Conservation (phyloP, 2,888 invertebrate genomes). For the Marronus borbonicus region DNA sequence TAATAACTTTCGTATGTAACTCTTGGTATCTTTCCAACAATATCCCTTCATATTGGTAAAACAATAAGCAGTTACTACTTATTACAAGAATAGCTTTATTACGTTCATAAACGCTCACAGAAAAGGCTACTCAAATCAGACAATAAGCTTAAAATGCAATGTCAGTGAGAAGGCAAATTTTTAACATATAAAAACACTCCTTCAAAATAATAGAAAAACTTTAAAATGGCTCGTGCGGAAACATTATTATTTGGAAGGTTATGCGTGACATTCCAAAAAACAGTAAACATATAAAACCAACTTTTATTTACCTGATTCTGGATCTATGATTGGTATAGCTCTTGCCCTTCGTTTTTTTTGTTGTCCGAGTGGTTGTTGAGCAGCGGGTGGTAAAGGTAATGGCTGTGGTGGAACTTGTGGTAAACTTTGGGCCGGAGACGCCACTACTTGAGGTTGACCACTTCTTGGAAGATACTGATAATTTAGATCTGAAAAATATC, state of each 20-base stretch:
- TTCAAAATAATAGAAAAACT: too few relatives aligned
- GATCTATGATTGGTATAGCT: constrained; percentile 69
- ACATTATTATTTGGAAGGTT: too few relatives aligned
- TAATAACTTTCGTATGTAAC: too few relatives aligned
- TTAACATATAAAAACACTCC: neutral
- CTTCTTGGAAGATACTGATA: constrained; percentile 48
- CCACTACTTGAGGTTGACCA: constrained; percentile 50
- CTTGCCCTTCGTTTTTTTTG: constrained; percentile 61
- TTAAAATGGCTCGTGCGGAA: too few relatives aligned
- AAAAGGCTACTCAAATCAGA: too few relatives aligned
- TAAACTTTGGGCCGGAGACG: constrained; percentile 58
- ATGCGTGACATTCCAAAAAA: too few relatives aligned
- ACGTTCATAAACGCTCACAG: too few relatives aligned
- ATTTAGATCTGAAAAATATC: constrained; percentile 46
- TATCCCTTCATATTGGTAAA: too few relatives aligned
- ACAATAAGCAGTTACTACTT: too few relatives aligned
- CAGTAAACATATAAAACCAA: too few relatives aligned
- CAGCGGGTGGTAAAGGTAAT: constrained; percentile 54
- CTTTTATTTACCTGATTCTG: constrained; percentile 63
- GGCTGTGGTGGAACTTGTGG: constrained; percentile 57
- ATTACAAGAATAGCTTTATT: too few relatives aligned
- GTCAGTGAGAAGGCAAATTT: neutral
- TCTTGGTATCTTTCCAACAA: too few relatives aligned
- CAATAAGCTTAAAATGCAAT: neutral
- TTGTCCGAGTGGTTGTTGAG: constrained; percentile 52